These are phyloP conservation scores for Alsophila aescularia DNA, from an alignment of 2,888 invertebrate species.

Conservation along the genomic window DNA sequence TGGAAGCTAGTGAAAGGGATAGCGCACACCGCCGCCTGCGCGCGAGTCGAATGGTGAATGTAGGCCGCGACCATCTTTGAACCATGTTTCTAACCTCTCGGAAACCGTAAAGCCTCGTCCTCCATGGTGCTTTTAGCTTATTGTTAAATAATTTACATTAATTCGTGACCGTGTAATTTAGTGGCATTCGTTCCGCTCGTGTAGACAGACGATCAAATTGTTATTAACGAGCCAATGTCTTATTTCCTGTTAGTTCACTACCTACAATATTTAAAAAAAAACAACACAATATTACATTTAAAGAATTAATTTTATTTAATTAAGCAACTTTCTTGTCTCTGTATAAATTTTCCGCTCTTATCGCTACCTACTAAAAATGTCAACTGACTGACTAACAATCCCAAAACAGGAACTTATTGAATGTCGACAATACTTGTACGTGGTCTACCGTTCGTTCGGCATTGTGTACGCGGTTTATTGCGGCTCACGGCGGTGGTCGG, in stretches of 20 bases:
- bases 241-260: slow-evolving; percentile 5
- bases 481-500: slow-evolving; percentile 67
- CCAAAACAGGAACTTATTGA: slow-evolving; percentile 18
- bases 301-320: too few species aligned
- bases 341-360: too few species aligned
- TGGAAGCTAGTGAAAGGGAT: slow-evolving; percentile 60
- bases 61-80: slow-evolving; percentile 83
- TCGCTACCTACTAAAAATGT: too few species aligned
- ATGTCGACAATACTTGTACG: slow-evolving; percentile 34
- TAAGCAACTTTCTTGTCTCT: too few species aligned
- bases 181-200: slow-evolving; percentile 20
- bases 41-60: slow-evolving; percentile 79
- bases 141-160: slow-evolving; percentile 9
- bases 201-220: slow-evolving; percentile 3
- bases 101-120: slow-evolving; percentile 66
- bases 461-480: slow-evolving; percentile 66
- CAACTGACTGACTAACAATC: background rate
- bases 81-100: slow-evolving; percentile 59
- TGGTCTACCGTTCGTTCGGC: slow-evolving; percentile 41
- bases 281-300: background rate
- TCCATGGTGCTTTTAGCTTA: slow-evolving; percentile 40
- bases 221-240: slow-evolving; percentile 1
- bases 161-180: slow-evolving; percentile 12
- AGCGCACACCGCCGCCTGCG: slow-evolving; percentile 50
- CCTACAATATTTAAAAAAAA: background rate